phyloP scores from a whole-genome alignment of 2,888 invertebrate species.

The Stomorhina lunata region DNA sequence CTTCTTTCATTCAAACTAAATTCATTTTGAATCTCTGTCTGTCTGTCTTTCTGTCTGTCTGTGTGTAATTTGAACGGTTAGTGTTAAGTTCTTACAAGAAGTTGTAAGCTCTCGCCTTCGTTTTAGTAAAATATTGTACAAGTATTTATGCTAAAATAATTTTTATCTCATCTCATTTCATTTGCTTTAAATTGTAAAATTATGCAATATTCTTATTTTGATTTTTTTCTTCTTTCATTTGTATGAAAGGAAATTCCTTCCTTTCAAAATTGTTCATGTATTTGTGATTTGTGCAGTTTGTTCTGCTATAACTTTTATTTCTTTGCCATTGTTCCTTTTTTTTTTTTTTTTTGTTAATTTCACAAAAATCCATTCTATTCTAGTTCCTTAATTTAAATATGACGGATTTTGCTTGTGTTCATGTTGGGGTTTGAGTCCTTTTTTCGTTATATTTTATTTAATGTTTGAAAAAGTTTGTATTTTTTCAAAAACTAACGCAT shows the following conservation, averaged over 20 bases:
- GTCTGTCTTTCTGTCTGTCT: conserved; percentile 38
- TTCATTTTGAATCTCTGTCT: conserved; percentile 37
- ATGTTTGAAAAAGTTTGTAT: conserved; percentile 15
- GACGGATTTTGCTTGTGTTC: neutral
- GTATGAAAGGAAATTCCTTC: neutral
- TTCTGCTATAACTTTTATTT: too few species aligned
- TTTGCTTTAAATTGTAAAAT: conserved; percentile 53
- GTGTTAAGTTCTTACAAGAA: neutral
- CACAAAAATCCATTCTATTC: neutral
- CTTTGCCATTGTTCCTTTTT: too few species aligned
- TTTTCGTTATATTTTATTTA: neutral
- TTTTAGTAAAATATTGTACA: neutral
- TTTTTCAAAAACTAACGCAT: conserved; percentile 48
- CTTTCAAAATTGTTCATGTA: conserved; percentile 12
- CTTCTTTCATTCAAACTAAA: conserved; percentile 22
- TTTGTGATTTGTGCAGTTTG: neutral
- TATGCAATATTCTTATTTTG: conserved; percentile 47
- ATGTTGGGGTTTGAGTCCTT: neutral
- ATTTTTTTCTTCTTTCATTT: neutral
- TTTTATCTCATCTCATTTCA: conserved; percentile 14
- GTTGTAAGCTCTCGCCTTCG: neutral
- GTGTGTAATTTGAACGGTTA: neutral
- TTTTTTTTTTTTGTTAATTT: conserved; percentile 7
- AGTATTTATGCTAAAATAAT: conserved; percentile 37
- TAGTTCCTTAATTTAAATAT: conserved; percentile 10